Evolutionary conservation across 2,888 invertebrate species (phyloP).

Genomic region (Drosophila affinis): DNA sequence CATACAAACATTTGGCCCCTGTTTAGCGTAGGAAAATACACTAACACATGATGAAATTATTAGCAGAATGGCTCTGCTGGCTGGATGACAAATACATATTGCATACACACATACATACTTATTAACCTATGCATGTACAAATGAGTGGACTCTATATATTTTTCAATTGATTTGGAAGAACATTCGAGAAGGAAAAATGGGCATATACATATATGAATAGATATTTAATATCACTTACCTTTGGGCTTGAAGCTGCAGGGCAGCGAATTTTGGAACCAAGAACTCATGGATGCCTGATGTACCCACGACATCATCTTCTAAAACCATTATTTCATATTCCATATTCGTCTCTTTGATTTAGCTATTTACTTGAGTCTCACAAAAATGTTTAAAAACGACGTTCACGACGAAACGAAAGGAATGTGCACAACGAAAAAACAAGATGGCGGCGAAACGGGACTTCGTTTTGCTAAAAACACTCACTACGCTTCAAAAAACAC

Average conservation of each 20-base stretch:
- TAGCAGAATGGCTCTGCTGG: no score
- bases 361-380: not conserved
- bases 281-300: no score
- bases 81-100: no score
- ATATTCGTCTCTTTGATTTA: not conserved
- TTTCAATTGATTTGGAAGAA: no score
- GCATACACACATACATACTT: no score
- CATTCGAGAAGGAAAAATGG: no score
- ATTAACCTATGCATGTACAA: no score
- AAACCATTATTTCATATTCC: not conserved
- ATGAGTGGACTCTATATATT: no score
- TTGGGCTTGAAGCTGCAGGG: not conserved
- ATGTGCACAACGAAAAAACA: conserved; percentile 44
- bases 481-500: not conserved
- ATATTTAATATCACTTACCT: not conserved
- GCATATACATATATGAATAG: no score
- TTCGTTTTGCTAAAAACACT: not conserved
- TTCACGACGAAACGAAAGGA: not conserved
- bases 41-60: no score
- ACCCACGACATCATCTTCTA: not conserved
- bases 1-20: no score
- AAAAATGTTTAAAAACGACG: not conserved
- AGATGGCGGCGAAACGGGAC: not conserved
- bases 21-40: no score
- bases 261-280: not conserved